phyloP scores from a whole-genome alignment of 2,888 invertebrate species.

The Cantharis nigra region DNA sequence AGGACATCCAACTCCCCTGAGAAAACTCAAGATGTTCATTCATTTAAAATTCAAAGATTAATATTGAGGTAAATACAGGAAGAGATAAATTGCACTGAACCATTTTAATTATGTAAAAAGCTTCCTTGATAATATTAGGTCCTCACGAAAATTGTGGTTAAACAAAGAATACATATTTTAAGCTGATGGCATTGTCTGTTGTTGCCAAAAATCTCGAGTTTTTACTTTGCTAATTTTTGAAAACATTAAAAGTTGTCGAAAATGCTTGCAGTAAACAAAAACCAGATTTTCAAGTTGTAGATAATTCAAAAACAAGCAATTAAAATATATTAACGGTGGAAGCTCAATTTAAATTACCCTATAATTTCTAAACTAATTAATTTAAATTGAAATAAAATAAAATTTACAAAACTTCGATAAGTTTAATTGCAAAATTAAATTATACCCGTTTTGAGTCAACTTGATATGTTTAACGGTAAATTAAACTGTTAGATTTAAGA shows the following conservation, averaged over 20 bases:
- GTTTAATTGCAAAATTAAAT: background rate
- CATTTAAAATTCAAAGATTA: background rate
- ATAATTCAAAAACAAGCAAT: background rate
- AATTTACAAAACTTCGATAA: background rate
- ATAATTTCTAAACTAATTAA: background rate
- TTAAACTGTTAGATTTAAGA: conserved; percentile 5
- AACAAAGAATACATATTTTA: background rate
- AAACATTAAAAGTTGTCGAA: background rate
- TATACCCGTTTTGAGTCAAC: background rate
- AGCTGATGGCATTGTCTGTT: background rate
- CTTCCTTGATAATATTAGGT: background rate
- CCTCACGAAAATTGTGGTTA: background rate
- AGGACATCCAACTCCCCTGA: background rate
- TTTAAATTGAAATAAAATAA: background rate
- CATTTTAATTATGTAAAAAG: background rate
- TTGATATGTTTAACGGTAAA: conserved; percentile 10
- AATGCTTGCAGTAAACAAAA: background rate
- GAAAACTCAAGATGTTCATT: background rate
- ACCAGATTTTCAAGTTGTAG: background rate
- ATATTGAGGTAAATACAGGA: background rate
- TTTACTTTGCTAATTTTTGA: background rate
- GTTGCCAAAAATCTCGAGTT: background rate
- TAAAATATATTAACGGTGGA: background rate
- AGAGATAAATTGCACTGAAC: background rate
- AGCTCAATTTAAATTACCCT: background rate